Evolutionary conservation across 2,797 vertebrate species (phyloP).

Genomic region (Ptychadena robeensis): DNA sequence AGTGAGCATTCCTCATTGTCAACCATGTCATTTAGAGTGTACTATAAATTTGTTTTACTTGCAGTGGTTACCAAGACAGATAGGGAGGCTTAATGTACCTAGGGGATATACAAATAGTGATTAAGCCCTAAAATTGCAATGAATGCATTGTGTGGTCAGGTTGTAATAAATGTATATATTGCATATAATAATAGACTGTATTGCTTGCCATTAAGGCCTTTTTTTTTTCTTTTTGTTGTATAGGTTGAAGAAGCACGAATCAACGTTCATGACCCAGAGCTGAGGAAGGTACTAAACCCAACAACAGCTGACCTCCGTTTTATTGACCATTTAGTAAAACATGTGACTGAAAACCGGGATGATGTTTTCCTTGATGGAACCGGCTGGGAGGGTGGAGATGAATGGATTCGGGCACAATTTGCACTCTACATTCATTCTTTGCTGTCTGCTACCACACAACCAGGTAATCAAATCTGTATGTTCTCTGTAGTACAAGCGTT

Average conservation of each 20-base stretch:
- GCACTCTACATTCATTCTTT: conserved; percentile 89
- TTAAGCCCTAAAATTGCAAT: too few species aligned
- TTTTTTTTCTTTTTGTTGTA: background rate
- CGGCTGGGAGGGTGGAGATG: conserved; percentile 97
- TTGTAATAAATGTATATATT: too few species aligned
- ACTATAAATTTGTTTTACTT: too few species aligned
- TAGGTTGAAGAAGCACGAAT: conserved; percentile 90
- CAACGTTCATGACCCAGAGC: conserved; percentile 91
- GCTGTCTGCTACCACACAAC: conserved; percentile 86
- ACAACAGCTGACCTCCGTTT: conserved; percentile 96
- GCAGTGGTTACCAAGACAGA: too few species aligned
- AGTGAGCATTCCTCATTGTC: too few species aligned
- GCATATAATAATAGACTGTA: too few species aligned
- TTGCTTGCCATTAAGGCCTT: background rate
- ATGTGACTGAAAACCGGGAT: conserved; percentile 93
- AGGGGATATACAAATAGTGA: too few species aligned
- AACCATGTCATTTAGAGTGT: too few species aligned
- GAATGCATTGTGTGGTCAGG: too few species aligned
- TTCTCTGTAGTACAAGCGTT: background rate
- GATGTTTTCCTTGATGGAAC: conserved; percentile 97
- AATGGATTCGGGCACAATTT: conserved; percentile 98
- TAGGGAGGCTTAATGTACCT: too few species aligned
- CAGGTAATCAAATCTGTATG: conserved; percentile 74
- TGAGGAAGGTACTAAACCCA: conserved; percentile 85
- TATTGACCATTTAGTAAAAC: conserved; percentile 91